Evolutionary conservation across 2,797 vertebrate genomes (phyloP).

Genomic region (Muscicapa comitata): DNA sequence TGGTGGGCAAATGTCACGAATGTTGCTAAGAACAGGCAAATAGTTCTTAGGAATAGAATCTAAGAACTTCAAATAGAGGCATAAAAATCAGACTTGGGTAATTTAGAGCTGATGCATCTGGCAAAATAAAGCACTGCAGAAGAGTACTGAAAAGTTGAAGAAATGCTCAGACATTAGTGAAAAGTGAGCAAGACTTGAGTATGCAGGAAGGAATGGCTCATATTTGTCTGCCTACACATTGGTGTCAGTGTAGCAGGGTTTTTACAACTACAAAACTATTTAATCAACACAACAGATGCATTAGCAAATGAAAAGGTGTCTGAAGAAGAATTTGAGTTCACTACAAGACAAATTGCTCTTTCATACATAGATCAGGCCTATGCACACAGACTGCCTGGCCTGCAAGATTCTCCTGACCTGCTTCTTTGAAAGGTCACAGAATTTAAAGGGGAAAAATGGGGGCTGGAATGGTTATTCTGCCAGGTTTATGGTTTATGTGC

Average conservation of each 20-base stretch:
- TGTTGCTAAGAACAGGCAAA: not conserved
- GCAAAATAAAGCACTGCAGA: not conserved
- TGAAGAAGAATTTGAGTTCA: not conserved
- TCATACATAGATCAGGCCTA: not conserved
- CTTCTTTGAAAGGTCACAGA: not conserved
- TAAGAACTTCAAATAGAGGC: not conserved
- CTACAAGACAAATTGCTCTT: not conserved
- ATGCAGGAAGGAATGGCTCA: not conserved
- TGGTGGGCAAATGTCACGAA: not conserved
- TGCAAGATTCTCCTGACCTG: not conserved
- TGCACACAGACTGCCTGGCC: not conserved
- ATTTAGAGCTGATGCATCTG: not conserved
- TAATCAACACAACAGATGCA: not conserved
- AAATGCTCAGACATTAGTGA: not conserved
- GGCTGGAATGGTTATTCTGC: not conserved
- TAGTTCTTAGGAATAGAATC: not conserved
- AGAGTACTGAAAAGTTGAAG: not conserved
- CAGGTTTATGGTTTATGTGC: not conserved
- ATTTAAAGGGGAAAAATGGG: not conserved
- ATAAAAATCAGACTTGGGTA: not conserved
- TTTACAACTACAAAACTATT: not conserved
- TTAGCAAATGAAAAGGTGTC: constrained; percentile 8
- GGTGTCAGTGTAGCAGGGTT: not conserved
- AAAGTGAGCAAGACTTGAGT: not conserved
- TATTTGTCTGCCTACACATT: not conserved